These are phyloP conservation scores for Gastrophysa polygoni DNA, from an alignment of 2,888 invertebrate genomes.

Conservation along the genomic window DNA sequence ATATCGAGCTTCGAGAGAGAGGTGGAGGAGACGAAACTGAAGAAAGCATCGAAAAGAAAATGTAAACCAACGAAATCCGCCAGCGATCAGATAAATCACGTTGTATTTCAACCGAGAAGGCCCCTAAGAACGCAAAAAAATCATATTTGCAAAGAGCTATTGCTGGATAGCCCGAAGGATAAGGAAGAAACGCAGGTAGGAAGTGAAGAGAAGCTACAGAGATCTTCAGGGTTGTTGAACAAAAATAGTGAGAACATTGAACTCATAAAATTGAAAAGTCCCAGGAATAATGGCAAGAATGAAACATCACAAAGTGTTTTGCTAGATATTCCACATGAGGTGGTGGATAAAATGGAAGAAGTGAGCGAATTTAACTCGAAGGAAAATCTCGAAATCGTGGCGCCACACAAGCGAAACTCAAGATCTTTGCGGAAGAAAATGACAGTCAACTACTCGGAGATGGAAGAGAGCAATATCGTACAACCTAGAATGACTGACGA, in stretches of 20 bases:
- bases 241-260: not conserved
- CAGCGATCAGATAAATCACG: not conserved
- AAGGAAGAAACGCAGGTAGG: not conserved
- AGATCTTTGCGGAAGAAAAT: constrained; percentile 20
- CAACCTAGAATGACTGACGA: not conserved
- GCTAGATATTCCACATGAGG: not conserved
- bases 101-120: not conserved
- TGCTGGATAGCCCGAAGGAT: too few relatives aligned
- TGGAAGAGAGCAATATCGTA: constrained; percentile 10
- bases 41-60: not conserved
- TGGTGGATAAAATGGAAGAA: not conserved
- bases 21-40: not conserved
- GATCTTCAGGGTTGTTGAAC: not conserved
- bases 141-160: too few relatives aligned
- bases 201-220: not conserved
- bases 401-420: not conserved
- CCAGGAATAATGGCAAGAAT: not conserved
- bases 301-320: not conserved
- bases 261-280: not conserved
- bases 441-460: constrained; percentile 19
- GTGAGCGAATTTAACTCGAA: not conserved
- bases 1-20: too few relatives aligned
- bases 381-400: too few relatives aligned
- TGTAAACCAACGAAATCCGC: too few relatives aligned
- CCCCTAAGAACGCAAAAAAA: not conserved